A percentile compares a stretch with the other conserved stretches of the same genome.
Conservation (phyloP, 2,888 invertebrate genomes). For the Lacanobia oleracea region DNA sequence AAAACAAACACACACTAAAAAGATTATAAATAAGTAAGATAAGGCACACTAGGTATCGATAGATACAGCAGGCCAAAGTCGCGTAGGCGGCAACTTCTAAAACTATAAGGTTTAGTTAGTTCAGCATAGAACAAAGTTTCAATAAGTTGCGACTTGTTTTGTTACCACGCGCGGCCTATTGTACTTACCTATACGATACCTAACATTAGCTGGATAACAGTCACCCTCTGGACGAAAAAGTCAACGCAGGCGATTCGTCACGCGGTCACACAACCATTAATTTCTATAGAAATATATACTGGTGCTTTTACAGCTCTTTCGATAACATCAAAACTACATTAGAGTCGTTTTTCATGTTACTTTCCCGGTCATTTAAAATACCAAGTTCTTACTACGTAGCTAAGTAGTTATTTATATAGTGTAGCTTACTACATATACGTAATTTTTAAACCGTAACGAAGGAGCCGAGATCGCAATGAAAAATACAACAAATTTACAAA, state of each 20-base stretch:
- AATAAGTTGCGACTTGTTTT: too few species aligned
- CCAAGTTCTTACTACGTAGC: neutral
- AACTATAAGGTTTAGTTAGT: too few species aligned
- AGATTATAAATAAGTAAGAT: too few species aligned
- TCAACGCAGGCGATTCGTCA: conserved; percentile 81
- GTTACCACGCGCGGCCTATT: too few species aligned
- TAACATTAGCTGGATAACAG: conserved; percentile 4
- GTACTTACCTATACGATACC: neutral
- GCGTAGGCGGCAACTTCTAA: too few species aligned
- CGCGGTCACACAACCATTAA: conserved; percentile 86
- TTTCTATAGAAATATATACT: conserved; percentile 88
- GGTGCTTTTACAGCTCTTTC: conserved; percentile 85
- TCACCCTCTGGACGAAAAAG: conserved; percentile 54
- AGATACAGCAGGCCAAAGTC: too few species aligned
- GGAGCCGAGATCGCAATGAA: too few species aligned
- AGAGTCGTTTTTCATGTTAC: conserved; percentile 77
- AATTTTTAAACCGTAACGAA: neutral
- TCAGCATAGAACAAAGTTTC: too few species aligned
- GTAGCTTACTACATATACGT: neutral
- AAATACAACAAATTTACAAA: too few species aligned
- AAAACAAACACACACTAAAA: too few species aligned
- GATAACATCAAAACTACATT: conserved; percentile 90
- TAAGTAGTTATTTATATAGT: too few species aligned
- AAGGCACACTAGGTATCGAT: too few species aligned
- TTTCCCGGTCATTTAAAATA: conserved; percentile 39